Conservation (phyloP, 1,140 invertebrate species). For the Arion vulgaris region DNA sequence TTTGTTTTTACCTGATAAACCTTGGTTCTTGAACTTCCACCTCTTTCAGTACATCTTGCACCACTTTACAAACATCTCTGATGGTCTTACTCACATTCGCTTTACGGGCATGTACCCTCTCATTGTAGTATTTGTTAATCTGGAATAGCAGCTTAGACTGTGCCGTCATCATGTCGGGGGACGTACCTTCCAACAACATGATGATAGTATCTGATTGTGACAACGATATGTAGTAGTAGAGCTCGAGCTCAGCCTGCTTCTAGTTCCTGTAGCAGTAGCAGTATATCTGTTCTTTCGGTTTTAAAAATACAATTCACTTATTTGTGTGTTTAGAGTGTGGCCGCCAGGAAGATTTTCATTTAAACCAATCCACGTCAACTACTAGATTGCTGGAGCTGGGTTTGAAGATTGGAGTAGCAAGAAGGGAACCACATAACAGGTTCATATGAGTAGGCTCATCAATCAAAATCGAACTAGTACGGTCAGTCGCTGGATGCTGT, state of each 20-base stretch:
- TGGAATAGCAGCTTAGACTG: constrained; percentile 87
- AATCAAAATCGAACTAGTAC: too few species aligned
- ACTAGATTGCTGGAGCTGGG: too few species aligned
- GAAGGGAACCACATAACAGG: too few species aligned
- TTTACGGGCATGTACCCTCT: constrained; percentile 89
- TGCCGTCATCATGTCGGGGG: constrained; percentile 69
- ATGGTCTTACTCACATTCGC: constrained; percentile 88
- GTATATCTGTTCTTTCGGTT: not conserved
- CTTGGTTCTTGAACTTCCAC: constrained; percentile 96
- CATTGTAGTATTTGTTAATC: constrained; percentile 93
- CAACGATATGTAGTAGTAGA: not conserved
- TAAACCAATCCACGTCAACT: too few species aligned
- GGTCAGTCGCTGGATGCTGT: too few species aligned
- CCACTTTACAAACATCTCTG: constrained; percentile 91
- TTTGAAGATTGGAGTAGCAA: too few species aligned
- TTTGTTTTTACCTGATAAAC: constrained; percentile 94
- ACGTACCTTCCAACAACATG: constrained; percentile 64
- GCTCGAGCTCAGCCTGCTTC: not conserved
- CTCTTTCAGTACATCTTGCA: constrained; percentile 95
- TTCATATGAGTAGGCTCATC: too few species aligned
- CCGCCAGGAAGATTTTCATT: too few species aligned
- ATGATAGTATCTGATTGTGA: not conserved
- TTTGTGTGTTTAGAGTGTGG: too few species aligned
- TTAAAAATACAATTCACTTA: not conserved
- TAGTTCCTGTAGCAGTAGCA: constrained; percentile 1